These are phyloP conservation scores for Labeo catla DNA, from an alignment of 2,113 vertebrate species.

Conservation along the genomic window DNA sequence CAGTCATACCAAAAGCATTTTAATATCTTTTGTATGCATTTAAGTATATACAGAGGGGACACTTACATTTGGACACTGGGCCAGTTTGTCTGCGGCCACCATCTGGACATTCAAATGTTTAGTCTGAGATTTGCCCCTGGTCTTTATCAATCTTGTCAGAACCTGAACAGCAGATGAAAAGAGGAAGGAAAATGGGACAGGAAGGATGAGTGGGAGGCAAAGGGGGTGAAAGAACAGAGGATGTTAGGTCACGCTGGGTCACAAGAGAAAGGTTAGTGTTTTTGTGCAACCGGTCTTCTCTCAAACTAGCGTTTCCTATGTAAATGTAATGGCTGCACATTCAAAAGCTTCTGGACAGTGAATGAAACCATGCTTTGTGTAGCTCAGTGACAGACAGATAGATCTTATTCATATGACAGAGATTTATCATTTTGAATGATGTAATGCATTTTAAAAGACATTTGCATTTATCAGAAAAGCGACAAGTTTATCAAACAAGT, in stretches of 20 bases:
- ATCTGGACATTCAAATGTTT: constrained; percentile 99
- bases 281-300: not conserved
- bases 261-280: constrained; percentile 16
- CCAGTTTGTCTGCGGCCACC: constrained; percentile 96
- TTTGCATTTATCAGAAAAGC: not conserved
- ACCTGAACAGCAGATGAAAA: constrained; percentile 77
- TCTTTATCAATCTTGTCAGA: constrained; percentile 96
- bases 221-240: not conserved
- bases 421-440: not conserved
- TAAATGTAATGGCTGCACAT: not conserved
- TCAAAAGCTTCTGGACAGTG: not conserved
- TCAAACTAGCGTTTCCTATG: not conserved
- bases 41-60: constrained; percentile 59
- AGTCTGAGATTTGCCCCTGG: constrained; percentile 96
- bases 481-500: too few relatives aligned
- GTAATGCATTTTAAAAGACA: not conserved
- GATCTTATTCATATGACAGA: not conserved
- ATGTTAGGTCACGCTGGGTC: not conserved
- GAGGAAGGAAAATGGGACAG: constrained; percentile 9
- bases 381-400: not conserved
- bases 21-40: not conserved
- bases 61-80: constrained; percentile 94
- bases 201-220: constrained; percentile 10
- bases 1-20: not conserved
- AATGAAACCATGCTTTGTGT: not conserved